Conservation (phyloP, 2,888 invertebrate species). For the Xylocampa areola region DNA sequence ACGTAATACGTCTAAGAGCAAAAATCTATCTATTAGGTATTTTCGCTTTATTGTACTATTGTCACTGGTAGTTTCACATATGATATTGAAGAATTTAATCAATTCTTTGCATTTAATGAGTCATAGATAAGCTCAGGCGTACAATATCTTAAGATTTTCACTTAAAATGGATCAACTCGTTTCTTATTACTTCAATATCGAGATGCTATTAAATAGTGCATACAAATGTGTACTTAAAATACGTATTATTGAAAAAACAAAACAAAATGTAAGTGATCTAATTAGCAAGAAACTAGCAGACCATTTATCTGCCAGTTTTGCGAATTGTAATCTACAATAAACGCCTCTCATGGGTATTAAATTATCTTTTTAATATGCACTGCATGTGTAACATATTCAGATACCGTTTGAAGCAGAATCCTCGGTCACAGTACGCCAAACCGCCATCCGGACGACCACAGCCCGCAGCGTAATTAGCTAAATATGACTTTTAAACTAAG, state of each 20-base stretch:
- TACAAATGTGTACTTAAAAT: slow-evolving; percentile 23
- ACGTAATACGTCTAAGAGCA: too few relatives aligned
- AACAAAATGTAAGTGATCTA: slow-evolving; percentile 23
- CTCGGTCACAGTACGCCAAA: slow-evolving; percentile 66
- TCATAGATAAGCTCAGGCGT: not conserved
- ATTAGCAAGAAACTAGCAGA: slow-evolving; percentile 41
- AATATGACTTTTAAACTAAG: slow-evolving; percentile 86
- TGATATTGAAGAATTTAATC: too few relatives aligned
- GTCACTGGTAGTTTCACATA: too few relatives aligned
- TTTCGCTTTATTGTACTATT: too few relatives aligned
- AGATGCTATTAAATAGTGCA: slow-evolving; percentile 27
- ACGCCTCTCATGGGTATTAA: slow-evolving; percentile 54
- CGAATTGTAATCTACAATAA: slow-evolving; percentile 59
- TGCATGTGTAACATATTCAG: slow-evolving; percentile 68
- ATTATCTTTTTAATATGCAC: slow-evolving; percentile 63
- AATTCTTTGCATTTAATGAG: too few relatives aligned
- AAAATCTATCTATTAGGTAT: too few relatives aligned
- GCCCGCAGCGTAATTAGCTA: slow-evolving; percentile 82
- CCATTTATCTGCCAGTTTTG: slow-evolving; percentile 52
- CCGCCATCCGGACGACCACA: slow-evolving; percentile 70
- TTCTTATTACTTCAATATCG: slow-evolving; percentile 30
- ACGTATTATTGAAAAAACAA: slow-evolving; percentile 30
- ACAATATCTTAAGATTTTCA: slow-evolving; percentile 16
- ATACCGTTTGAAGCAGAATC: slow-evolving; percentile 69
- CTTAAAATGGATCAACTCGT: slow-evolving; percentile 15